phyloP scores from a whole-genome alignment of 2,113 vertebrate genomes.

The Mirounga angustirostris region DNA sequence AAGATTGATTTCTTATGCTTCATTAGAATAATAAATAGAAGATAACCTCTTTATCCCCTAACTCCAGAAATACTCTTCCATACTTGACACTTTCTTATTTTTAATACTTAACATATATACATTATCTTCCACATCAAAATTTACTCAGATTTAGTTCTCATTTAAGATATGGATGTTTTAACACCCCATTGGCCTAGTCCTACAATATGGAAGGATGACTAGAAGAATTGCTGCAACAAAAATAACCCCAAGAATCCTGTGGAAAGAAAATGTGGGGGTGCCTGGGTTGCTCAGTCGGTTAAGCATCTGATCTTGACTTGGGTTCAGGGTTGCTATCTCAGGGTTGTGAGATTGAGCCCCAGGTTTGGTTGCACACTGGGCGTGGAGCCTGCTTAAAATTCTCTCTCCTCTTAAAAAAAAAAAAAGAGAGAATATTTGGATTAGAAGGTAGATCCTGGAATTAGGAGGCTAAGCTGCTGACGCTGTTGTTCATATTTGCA shows the following conservation, averaged over 20 bases:
- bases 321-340: not conserved
- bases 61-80: constrained; percentile 31
- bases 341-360: not conserved
- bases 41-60: constrained; percentile 36
- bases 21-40: constrained; percentile 46
- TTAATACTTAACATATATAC: not conserved
- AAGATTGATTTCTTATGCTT: not conserved
- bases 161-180: not conserved
- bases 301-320: not conserved
- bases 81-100: not conserved
- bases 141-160: constrained; percentile 1
- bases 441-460: not conserved
- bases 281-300: not conserved
- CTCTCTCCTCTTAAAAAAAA: not conserved
- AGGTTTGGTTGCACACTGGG: not conserved
- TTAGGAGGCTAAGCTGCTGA: not conserved
- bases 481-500: not conserved
- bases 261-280: not conserved
- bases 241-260: not conserved
- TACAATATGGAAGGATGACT: not conserved
- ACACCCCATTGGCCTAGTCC: not conserved
- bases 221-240: not conserved
- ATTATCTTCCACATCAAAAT: not conserved
- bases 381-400: not conserved
- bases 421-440: not conserved